Evolutionary conservation across 2,797 vertebrate genomes (phyloP).

Genomic region (Anguilla megastoma): DNA sequence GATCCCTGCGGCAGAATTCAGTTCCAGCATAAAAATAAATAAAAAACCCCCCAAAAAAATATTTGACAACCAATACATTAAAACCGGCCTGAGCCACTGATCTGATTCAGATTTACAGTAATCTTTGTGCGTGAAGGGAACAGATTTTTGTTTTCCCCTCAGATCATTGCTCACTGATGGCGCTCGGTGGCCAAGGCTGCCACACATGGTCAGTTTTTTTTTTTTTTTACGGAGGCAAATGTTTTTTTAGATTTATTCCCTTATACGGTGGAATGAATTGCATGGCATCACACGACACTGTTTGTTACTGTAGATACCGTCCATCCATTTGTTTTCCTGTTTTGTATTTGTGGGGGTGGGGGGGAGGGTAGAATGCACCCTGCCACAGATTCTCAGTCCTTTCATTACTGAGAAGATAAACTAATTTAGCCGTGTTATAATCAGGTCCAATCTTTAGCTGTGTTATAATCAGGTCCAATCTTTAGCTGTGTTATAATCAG

Average conservation of each 20-base stretch:
- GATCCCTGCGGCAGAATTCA: not conserved
- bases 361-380: not conserved
- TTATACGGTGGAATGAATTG: conserved; percentile 5
- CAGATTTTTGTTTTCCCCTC: not conserved
- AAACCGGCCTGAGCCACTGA: not conserved
- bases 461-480: not conserved
- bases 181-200: not conserved
- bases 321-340: conserved; percentile 31
- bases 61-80: not conserved
- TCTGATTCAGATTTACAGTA: not conserved
- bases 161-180: not conserved
- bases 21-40: not conserved
- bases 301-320: conserved; percentile 23
- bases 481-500: not conserved
- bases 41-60: no score
- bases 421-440: not conserved
- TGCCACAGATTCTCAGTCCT: not conserved
- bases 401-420: conserved; percentile 1
- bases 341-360: not conserved
- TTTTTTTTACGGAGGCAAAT: not conserved
- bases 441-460: no score
- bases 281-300: conserved; percentile 25
- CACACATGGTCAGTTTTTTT: not conserved
- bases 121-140: not conserved
- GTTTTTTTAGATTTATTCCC: not conserved